Evolutionary conservation across 1,140 invertebrate species (phyloP).

Genomic region (Thaumatotibia leucotreta): DNA sequence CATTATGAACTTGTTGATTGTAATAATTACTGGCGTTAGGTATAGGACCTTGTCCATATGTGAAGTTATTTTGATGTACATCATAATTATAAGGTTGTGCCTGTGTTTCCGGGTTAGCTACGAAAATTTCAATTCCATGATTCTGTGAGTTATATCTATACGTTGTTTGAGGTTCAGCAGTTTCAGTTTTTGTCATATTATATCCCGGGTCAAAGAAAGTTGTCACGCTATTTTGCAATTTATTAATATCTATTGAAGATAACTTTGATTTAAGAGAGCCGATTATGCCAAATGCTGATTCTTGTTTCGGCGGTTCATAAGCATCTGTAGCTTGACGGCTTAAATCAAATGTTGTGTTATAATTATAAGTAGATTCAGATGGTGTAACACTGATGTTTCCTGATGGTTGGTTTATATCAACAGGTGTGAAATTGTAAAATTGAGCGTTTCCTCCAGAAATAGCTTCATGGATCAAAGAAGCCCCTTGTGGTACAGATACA

Average conservation of each 20-base stretch:
- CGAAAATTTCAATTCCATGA: slow-evolving; percentile 33
- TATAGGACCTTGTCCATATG: neutral
- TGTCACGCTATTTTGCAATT: slow-evolving; percentile 68
- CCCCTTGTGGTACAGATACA: neutral
- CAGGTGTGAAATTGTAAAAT: slow-evolving; percentile 17
- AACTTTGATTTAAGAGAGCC: slow-evolving; percentile 69
- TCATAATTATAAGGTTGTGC: slow-evolving; percentile 14
- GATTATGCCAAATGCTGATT: slow-evolving; percentile 56
- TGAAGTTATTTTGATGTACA: neutral
- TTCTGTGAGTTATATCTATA: neutral
- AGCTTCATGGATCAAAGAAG: neutral
- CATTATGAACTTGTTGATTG: slow-evolving; percentile 1
- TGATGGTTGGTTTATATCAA: slow-evolving; percentile 25
- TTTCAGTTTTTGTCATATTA: slow-evolving; percentile 39
- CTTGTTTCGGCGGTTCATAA: slow-evolving; percentile 39
- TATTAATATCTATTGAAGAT: slow-evolving; percentile 63
- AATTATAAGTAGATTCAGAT: slow-evolving; percentile 17
- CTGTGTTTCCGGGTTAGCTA: slow-evolving; percentile 19
- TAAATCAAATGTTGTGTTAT: slow-evolving; percentile 57
- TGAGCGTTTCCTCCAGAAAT: neutral
- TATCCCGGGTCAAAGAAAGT: slow-evolving; percentile 70
- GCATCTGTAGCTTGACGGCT: slow-evolving; percentile 48
- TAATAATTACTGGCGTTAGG: slow-evolving; percentile 4
- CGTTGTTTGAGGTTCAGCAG: slow-evolving; percentile 20
- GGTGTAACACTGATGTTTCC: neutral